A percentile compares a stretch with the other conserved stretches of the same genome.
These are phyloP conservation scores for Glaucidium brasilianum DNA, from an alignment of 2,113 vertebrate species.

Conservation along the genomic window DNA sequence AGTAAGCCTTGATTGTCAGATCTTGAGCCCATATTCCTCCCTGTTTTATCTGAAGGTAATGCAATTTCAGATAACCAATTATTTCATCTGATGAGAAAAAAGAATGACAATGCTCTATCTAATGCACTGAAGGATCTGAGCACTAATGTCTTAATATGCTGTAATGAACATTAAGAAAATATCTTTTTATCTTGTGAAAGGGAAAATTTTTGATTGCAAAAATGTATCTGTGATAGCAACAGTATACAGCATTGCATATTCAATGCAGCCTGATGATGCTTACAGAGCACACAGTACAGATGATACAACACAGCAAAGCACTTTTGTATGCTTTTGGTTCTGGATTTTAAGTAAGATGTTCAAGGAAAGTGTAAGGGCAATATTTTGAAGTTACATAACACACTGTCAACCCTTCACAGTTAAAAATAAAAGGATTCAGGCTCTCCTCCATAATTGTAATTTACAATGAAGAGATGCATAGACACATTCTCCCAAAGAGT, in stretches of 20 bases:
- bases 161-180: constrained; percentile 43
- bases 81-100: constrained; percentile 39
- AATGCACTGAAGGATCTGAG: constrained; percentile 27
- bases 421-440: constrained; percentile 45
- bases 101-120: not conserved
- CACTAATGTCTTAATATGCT: constrained; percentile 13
- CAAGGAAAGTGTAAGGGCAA: constrained; percentile 11
- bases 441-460: constrained; percentile 7
- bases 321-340: not conserved
- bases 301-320: not conserved
- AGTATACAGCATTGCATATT: not conserved
- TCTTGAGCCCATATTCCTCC: constrained; percentile 25
- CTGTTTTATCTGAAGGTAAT: constrained; percentile 36
- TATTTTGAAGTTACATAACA: constrained; percentile 44
- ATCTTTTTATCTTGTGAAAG: constrained; percentile 35
- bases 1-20: constrained; percentile 44
- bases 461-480: constrained; percentile 6
- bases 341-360: constrained; percentile 2
- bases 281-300: not conserved
- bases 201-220: constrained; percentile 3
- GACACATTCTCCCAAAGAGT: not conserved
- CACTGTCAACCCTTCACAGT: constrained; percentile 11
- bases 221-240: not conserved
- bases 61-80: constrained; percentile 47
- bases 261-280: not conserved